Evolutionary conservation across 2,113 vertebrate species (phyloP).

Genomic region (Oplegnathus fasciatus): DNA sequence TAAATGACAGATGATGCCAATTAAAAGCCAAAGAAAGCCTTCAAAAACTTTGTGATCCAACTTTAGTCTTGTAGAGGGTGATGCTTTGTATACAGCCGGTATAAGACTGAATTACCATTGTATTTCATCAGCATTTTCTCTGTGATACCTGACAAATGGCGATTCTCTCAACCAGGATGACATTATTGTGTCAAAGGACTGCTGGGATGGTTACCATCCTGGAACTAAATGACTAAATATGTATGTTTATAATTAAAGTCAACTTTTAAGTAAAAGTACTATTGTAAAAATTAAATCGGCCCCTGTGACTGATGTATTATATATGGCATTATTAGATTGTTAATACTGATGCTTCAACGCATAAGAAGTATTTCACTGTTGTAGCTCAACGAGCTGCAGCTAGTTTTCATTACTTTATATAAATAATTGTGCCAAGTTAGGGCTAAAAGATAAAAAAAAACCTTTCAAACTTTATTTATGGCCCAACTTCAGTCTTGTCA

Average conservation of each 20-base stretch:
- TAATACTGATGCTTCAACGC: neutral
- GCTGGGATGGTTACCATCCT: slow-evolving; percentile 21
- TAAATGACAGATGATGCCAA: neutral
- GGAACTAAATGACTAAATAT: neutral
- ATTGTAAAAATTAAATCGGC: too few species aligned
- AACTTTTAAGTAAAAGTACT: too few species aligned
- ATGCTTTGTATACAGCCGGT: neutral
- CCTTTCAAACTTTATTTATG: neutral
- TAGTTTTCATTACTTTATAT: neutral
- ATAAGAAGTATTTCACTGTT: neutral
- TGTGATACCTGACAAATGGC: neutral
- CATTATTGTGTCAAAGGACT: slow-evolving; percentile 41
- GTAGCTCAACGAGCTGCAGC: neutral
- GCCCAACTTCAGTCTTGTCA: neutral
- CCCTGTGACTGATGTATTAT: neutral
- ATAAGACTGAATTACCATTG: neutral
- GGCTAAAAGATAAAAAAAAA: neutral
- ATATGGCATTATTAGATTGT: neutral
- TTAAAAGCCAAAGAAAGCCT: too few species aligned
- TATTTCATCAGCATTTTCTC: too few species aligned
- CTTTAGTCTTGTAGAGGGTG: neutral
- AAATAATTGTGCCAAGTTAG: neutral
- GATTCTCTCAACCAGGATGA: slow-evolving; percentile 31
- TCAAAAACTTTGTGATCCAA: too few species aligned
- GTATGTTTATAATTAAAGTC: too few species aligned